These are phyloP conservation scores for Crocuta crocuta DNA, from an alignment of 2,113 vertebrate genomes.

Conservation along the genomic window DNA sequence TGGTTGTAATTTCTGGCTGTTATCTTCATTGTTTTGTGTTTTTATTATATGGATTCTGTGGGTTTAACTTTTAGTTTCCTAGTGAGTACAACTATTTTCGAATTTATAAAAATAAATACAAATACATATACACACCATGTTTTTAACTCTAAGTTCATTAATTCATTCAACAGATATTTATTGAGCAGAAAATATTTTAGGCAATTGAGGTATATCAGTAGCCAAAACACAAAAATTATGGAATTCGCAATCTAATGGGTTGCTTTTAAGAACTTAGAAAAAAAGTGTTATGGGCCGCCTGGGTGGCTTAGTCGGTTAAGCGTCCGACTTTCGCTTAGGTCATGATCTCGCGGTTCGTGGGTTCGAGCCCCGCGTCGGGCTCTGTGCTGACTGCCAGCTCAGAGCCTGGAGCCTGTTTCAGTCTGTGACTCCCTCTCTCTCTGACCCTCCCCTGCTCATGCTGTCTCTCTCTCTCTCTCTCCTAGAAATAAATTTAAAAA, in stretches of 20 bases:
- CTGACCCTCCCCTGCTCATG: no score
- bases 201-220: not conserved
- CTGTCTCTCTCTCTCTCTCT: no score
- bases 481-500: no score
- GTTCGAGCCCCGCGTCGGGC: no score
- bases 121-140: not conserved
- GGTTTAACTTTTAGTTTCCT: not conserved
- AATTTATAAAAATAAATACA: not conserved
- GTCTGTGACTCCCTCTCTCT: no score
- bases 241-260: not conserved
- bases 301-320: no score
- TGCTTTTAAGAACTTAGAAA: not conserved
- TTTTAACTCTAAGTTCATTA: not conserved
- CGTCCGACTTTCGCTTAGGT: no score
- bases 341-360: no score
- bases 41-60: not conserved
- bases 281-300: not conserved
- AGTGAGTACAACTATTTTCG: not conserved
- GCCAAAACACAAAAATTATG: not conserved
- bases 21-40: not conserved
- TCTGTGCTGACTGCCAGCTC: no score
- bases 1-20: not conserved
- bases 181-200: not conserved
- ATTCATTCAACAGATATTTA: not conserved
- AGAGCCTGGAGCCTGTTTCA: no score